Evolutionary conservation across 2,888 invertebrate species (phyloP).

Genomic region (Trachelus stipa): DNA sequence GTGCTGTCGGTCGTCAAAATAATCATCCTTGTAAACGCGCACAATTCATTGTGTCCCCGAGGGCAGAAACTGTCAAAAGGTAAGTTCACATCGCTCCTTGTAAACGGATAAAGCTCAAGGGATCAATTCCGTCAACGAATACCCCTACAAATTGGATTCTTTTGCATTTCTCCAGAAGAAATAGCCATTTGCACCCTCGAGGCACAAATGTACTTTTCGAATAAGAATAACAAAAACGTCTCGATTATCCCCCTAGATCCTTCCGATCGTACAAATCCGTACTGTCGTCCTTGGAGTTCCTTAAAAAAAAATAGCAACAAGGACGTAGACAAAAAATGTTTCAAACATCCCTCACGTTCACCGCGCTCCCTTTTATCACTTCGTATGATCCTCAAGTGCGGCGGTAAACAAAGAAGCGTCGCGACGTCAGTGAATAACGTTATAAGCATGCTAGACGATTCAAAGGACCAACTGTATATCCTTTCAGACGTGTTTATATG

Average conservation of each 20-base stretch:
- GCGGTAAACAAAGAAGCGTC: not conserved
- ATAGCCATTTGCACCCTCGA: not conserved
- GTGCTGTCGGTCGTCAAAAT: slow-evolving; percentile 12
- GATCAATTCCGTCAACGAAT: slow-evolving; percentile 44
- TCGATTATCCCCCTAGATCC: not conserved
- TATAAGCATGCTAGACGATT: slow-evolving; percentile 4
- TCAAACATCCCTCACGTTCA: not conserved
- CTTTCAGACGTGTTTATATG: slow-evolving; percentile 33
- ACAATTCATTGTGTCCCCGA: slow-evolving; percentile 10
- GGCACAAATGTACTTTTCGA: not conserved
- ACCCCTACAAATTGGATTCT: slow-evolving; percentile 48
- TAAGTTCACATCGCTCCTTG: slow-evolving; percentile 16
- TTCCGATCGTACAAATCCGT: not conserved
- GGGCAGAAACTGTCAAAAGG: slow-evolving; percentile 19
- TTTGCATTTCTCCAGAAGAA: slow-evolving; percentile 1
- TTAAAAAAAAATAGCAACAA: not conserved
- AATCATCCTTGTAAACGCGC: slow-evolving; percentile 28
- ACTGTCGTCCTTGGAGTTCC: not conserved
- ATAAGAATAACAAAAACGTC: not conserved
- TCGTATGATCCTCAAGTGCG: slow-evolving; percentile 11
- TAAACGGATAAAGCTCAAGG: slow-evolving; percentile 34
- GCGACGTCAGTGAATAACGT: slow-evolving; percentile 1
- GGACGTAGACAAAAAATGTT: not conserved
- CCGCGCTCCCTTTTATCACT: slow-evolving; percentile 10
- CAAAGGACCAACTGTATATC: slow-evolving; percentile 23